Evolutionary conservation across 2,888 invertebrate genomes (phyloP), one percentile per base, ranked within the genome.

Genomic region (Stenurella melanura): DNA sequence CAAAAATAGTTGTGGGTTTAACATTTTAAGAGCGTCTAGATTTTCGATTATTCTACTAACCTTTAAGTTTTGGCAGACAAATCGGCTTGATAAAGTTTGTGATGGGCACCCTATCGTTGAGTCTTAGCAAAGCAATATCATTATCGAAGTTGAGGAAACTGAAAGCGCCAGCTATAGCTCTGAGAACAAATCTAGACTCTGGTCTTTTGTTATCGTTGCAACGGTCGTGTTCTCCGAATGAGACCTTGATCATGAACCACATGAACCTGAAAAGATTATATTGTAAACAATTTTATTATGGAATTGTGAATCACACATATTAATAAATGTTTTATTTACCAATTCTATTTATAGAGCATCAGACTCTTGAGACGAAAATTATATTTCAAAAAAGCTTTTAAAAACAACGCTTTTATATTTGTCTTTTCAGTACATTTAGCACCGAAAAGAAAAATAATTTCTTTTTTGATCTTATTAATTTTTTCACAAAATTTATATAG

Each of bases 171-270:
- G 94, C 92, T 73, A 95, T 92, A 64, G 95, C 95, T 69, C 96
- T 91, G 34, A 96, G 89, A 60, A 96, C 96, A 87, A 95, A 96
- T 82, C 96, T 92, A 0, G 95, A 94, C 89, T 96, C 96, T 0
- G 95, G 94, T 66, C 93, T 91, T 63, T 89, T 90, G 58, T 93
- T 93, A 70, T 94, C 93, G 84, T 93, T 93, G 89, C 96, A 96
- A 63, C 96, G 93, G 89, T 97, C 94, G 88, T 96, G 96, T 88
- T 96, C 96, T 0, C 96, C 96, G 84, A 96, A 95, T 15, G 96
- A 95, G 80, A 96, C 95, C 89, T 95, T 96, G 88, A 96, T 95
- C 95, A 96, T 95, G 90, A 96, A 96, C 96, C 96, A 96, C 95
- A 96, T 95, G 89, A 96, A 96, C 81, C 96, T 95, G 91, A 82